Evolutionary conservation across 2,113 vertebrate genomes (phyloP).

Genomic region (Romanogobio albipinnatus): DNA sequence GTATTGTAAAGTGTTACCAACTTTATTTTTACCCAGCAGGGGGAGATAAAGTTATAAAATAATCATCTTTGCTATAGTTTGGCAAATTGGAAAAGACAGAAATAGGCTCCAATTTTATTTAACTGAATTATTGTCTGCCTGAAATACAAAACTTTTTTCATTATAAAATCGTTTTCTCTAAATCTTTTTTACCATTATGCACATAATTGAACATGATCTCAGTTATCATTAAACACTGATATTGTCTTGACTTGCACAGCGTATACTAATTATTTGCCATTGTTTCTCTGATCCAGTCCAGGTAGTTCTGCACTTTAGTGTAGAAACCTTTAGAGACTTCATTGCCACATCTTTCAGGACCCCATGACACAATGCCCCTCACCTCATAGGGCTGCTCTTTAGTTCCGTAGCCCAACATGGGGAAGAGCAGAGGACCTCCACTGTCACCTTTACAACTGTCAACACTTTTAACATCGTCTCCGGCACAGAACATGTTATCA

Average conservation of each 20-base stretch:
- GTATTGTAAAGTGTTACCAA: no score
- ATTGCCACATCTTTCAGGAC: conserved; percentile 69
- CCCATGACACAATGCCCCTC: conserved; percentile 89
- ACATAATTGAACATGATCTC: background rate
- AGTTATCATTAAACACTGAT: background rate
- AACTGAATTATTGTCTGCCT: no score
- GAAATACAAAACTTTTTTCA: no score
- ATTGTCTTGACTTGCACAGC: background rate
- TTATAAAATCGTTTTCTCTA: background rate
- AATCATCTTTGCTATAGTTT: background rate
- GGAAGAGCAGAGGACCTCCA: conserved; percentile 78
- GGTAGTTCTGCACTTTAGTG: conserved; percentile 85
- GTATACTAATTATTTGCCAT: conserved; percentile 64
- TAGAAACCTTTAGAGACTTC: conserved; percentile 80
- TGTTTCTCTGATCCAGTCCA: conserved; percentile 85
- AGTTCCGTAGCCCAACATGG: conserved; percentile 46
- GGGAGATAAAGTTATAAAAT: background rate
- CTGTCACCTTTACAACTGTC: conserved; percentile 87
- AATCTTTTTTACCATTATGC: background rate
- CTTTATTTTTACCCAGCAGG: background rate
- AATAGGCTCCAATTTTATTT: background rate
- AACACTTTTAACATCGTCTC: conserved; percentile 80
- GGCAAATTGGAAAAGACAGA: background rate
- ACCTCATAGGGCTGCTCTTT: conserved; percentile 60
- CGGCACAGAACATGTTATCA: conserved; percentile 88